Base-by-base conservation (phyloP, 1,140 invertebrate genomes). In the Dermatophagoides farinae region DNA sequence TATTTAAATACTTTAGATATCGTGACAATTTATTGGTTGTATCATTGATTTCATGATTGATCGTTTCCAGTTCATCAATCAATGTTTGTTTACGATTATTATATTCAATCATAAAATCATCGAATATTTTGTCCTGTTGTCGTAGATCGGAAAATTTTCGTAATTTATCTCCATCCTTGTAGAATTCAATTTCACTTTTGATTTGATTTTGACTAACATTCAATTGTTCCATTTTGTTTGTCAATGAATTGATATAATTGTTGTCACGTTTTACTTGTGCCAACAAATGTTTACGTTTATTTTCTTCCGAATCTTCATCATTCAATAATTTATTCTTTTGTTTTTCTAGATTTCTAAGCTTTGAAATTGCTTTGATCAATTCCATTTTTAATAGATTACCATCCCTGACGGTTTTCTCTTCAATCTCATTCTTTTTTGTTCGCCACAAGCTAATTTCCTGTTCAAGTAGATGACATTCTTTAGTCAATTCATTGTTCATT, bases 211-310 rank as follows among this genome's bases (percentile, higher is more conserved):
- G 41, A 10, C 9, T 12, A 11, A 23, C n/a, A 20, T n/a, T 51
- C n/a, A 46, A 43, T 23, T 46, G 40, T 38, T 55, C 43, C 16
- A 53, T 37, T 25, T 44, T 23, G 6, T 4, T 39, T 18, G 62
- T 60, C 14, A 61, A 38, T 14, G 8, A 10, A 20, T 6, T n/a
- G 12, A 64, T 64, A 39, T 61, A 52, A 37, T 57, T 38, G 40
- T 64, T 64, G 49, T 64, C 62, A 14, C 62, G 14, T 50, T 62
- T 61, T 11, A 64, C 54, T 46, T 64, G 62, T 1, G 62, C 62
- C 14, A 64, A 10, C 12, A 64, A 40, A 41, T 39, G 23, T 12
- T 25, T 38, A 16, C 62, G 52, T 46, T 64, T 59, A 52, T 61
- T 60, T 11, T 47, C 58, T 16, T 39, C 50, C 1, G 12, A 44